These are phyloP conservation scores for Eleginops maclovinus DNA, from an alignment of 2,113 vertebrate species.

Conservation along the genomic window DNA sequence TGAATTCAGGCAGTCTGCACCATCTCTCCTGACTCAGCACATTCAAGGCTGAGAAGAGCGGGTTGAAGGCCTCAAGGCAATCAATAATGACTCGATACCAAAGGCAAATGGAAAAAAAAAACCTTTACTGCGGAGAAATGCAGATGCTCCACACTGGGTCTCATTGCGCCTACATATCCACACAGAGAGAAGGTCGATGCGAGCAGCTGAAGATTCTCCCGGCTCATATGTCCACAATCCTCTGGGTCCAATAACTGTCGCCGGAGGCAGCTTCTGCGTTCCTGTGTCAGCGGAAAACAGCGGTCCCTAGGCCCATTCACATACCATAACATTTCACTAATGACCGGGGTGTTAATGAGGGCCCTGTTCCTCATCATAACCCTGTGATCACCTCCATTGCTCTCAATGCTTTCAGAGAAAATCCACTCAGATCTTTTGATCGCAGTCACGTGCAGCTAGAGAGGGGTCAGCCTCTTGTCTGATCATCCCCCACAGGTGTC, in stretches of 20 bases:
- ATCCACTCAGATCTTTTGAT: conserved; percentile 15
- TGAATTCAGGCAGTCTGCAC: conserved; percentile 48
- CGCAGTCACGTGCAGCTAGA: conserved; percentile 1
- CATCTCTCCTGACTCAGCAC: conserved; percentile 52
- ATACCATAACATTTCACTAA: conserved; percentile 53
- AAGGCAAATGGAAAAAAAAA: conserved; percentile 45
- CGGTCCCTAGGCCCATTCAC: conserved; percentile 16
- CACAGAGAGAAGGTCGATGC: conserved; percentile 56
- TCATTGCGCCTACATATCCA: conserved; percentile 17
- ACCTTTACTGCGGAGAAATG: conserved; percentile 37
- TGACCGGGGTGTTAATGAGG: conserved; percentile 50
- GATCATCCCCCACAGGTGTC: neutral
- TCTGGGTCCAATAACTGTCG: conserved; percentile 74
- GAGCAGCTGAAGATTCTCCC: conserved; percentile 69
- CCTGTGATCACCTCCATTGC: conserved; percentile 27
- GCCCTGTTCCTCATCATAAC: conserved; percentile 37
- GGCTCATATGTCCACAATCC: conserved; percentile 63
- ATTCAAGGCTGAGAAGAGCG: conserved; percentile 45
- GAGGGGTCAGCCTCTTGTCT: conserved; percentile 9
- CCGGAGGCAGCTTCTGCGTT: conserved; percentile 49
- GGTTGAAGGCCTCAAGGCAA: conserved; percentile 60
- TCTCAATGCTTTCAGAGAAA: conserved; percentile 5
- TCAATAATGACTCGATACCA: conserved; percentile 90
- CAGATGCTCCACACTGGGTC: conserved; percentile 33
- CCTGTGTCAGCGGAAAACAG: conserved; percentile 67